Percentiles rank a stretch among this genome's conserved stretches.
phyloP scores from a whole-genome alignment of 2,113 vertebrate genomes.

The Sialia sialis region DNA sequence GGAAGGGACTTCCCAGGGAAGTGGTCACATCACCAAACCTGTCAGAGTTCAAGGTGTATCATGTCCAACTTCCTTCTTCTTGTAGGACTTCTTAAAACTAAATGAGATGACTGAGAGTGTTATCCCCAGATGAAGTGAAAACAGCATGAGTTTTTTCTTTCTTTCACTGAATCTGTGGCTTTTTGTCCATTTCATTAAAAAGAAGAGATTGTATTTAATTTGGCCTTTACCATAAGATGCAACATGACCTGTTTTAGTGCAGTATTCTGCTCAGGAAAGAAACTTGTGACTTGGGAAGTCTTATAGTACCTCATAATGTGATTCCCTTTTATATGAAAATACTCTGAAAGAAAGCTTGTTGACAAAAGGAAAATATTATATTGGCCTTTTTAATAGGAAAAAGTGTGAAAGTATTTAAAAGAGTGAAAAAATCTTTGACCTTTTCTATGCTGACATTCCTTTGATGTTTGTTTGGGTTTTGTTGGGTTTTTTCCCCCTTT shows the following conservation, averaged over 20 bases:
- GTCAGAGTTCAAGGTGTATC: background rate
- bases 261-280: background rate
- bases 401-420: background rate
- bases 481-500: fast-evolving
- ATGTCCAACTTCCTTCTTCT: background rate
- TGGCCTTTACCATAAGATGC: background rate
- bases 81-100: background rate
- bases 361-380: background rate
- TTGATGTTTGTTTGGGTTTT: background rate
- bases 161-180: background rate
- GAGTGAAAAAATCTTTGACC: background rate
- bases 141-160: background rate
- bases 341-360: background rate
- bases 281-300: background rate
- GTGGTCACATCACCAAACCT: background rate
- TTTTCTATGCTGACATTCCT: background rate
- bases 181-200: background rate
- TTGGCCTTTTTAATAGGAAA: background rate
- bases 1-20: background rate
- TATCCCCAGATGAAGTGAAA: background rate
- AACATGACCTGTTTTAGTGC: background rate
- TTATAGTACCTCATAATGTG: background rate
- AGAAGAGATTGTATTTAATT: background rate
- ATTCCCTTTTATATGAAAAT: background rate
- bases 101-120: background rate